Percentiles rank a stretch among this genome's conserved stretches.
phyloP scores from a whole-genome alignment of 2,113 vertebrate genomes.

The Phalacrocorax brasilianus region DNA sequence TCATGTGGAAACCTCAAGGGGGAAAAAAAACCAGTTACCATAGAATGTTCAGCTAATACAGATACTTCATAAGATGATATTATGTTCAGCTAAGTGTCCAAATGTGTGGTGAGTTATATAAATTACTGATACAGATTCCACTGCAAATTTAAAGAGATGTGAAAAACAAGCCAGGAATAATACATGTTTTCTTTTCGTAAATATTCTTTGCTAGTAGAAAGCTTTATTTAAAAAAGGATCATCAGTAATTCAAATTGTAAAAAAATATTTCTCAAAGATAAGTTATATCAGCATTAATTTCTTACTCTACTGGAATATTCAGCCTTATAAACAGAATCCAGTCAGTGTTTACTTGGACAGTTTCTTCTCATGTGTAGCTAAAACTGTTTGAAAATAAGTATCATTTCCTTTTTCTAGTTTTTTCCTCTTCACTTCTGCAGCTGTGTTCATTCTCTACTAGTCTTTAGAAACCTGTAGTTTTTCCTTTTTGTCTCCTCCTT shows the following conservation, averaged over 20 bases:
- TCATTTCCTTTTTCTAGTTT: not conserved
- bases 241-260: not conserved
- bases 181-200: not conserved
- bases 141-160: not conserved
- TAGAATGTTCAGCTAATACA: not conserved
- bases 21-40: not conserved
- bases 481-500: not conserved
- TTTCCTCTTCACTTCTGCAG: not conserved
- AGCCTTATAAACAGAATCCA: not conserved
- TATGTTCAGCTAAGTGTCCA: not conserved
- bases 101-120: not conserved
- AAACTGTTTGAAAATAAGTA: not conserved
- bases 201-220: not conserved
- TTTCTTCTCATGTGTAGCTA: not conserved
- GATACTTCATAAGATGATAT: not conserved
- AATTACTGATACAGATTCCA: not conserved
- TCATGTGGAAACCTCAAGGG: not conserved
- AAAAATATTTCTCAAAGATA: not conserved
- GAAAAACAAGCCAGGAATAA: not conserved
- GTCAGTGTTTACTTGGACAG: not conserved
- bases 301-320: not conserved
- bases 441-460: not conserved
- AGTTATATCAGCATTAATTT: not conserved
- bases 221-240: not conserved
- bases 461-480: not conserved